Percentiles rank a stretch among this genome's conserved stretches.
Conservation (phyloP, 2,113 vertebrate species). For the Arothron firmamentum region DNA sequence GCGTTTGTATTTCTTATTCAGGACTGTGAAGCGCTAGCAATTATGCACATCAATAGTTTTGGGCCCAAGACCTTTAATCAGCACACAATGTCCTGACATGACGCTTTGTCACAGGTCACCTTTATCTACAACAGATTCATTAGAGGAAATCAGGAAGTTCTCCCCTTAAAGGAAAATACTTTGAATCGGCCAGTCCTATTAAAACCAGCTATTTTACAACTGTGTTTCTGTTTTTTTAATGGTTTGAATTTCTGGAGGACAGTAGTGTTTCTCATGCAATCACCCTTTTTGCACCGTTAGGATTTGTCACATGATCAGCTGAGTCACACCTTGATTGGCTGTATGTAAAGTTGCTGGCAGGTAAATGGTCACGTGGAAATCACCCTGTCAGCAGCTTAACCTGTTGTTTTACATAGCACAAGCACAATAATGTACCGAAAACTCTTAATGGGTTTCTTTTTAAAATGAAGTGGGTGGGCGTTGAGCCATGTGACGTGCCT, state of each 20-base stretch:
- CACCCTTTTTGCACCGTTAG: too few relatives aligned
- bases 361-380: too few relatives aligned
- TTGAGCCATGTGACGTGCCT: neutral
- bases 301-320: too few relatives aligned
- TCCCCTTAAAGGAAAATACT: neutral
- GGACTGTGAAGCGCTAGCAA: constrained; percentile 12
- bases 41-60: constrained; percentile 28
- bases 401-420: too few relatives aligned
- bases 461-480: too few relatives aligned
- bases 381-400: too few relatives aligned
- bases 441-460: neutral
- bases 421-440: neutral
- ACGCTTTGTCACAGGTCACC: neutral
- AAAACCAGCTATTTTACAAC: neutral
- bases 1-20: constrained; percentile 38
- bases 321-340: too few relatives aligned
- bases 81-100: constrained; percentile 7
- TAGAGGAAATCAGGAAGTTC: neutral
- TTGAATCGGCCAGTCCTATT: neutral
- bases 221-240: too few relatives aligned
- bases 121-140: neutral
- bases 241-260: too few relatives aligned
- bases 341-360: too few relatives aligned
- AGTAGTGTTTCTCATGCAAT: too few relatives aligned
- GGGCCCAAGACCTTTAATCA: neutral